These are phyloP conservation scores for Nixonia krombeini DNA, from an alignment of 1,140 invertebrate genomes.

Conservation along the genomic window DNA sequence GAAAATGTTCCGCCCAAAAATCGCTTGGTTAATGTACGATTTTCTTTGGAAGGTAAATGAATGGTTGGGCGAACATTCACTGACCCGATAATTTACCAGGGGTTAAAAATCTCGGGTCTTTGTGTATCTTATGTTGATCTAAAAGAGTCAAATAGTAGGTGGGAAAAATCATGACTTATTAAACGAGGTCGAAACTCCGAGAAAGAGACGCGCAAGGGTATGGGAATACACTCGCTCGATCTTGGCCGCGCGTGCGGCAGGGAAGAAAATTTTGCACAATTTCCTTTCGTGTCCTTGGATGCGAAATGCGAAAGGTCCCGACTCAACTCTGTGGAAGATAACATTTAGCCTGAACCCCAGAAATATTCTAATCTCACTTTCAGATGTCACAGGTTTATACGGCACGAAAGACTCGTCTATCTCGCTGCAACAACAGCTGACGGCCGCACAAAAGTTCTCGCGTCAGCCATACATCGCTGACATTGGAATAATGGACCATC, in stretches of 20 bases:
- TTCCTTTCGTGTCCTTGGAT: constrained; percentile 33
- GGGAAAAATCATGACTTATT: constrained; percentile 14
- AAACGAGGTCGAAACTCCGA: constrained; percentile 8
- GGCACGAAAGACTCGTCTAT: constrained; percentile 37
- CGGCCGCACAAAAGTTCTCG: constrained; percentile 61
- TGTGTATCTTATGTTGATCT: too few relatives aligned
- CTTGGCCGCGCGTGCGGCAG: constrained; percentile 21
- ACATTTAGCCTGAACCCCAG: constrained; percentile 58
- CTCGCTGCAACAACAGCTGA: constrained; percentile 59
- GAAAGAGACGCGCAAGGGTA: too few relatives aligned
- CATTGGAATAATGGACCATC: constrained; percentile 27
- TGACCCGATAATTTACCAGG: too few relatives aligned
- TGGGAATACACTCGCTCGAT: constrained; percentile 25
- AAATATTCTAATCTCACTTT: constrained; percentile 66
- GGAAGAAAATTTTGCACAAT: constrained; percentile 35
- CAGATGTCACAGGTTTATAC: constrained; percentile 48
- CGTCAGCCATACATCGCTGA: constrained; percentile 36
- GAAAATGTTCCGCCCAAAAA: too few relatives aligned
- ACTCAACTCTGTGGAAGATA: constrained; percentile 52
- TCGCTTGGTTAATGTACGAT: too few relatives aligned
- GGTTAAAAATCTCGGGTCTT: too few relatives aligned
- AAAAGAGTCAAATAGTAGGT: not conserved
- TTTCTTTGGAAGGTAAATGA: too few relatives aligned
- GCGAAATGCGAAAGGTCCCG: constrained; percentile 11
- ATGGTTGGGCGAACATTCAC: too few relatives aligned